Conservation (phyloP, 2,113 vertebrate genomes). For the Bufo bufo region DNA sequence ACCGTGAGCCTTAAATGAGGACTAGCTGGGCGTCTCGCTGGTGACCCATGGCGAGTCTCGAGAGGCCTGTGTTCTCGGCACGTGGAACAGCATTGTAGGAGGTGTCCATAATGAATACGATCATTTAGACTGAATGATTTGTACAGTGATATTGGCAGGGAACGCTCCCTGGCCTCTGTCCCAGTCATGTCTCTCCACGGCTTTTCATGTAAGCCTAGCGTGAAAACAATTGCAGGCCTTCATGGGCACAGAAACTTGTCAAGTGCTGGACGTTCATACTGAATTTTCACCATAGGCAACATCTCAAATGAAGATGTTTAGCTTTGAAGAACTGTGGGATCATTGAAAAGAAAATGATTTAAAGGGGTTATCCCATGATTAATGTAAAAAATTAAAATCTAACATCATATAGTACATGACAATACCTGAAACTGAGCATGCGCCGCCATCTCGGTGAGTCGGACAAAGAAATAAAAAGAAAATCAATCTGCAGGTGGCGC, state of each 20-base stretch:
- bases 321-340: background rate
- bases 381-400: no score
- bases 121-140: constrained; percentile 28
- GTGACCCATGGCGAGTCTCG: background rate
- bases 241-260: background rate
- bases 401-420: no score
- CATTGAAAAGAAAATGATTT: no score
- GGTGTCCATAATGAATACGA: constrained; percentile 17
- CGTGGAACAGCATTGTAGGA: background rate
- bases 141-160: constrained; percentile 26
- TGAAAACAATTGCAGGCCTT: background rate
- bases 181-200: constrained; percentile 28
- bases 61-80: background rate
- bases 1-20: background rate
- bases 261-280: background rate
- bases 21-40: background rate
- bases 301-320: background rate
- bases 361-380: no score
- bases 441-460: no score
- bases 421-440: no score
- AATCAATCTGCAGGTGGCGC: no score
- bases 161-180: background rate
- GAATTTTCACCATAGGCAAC: background rate
- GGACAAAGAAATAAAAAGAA: no score
- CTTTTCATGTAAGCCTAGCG: constrained; percentile 6